Evolutionary conservation across 2,888 invertebrate species (phyloP).

Genomic region (Dysmachus trigonus): DNA sequence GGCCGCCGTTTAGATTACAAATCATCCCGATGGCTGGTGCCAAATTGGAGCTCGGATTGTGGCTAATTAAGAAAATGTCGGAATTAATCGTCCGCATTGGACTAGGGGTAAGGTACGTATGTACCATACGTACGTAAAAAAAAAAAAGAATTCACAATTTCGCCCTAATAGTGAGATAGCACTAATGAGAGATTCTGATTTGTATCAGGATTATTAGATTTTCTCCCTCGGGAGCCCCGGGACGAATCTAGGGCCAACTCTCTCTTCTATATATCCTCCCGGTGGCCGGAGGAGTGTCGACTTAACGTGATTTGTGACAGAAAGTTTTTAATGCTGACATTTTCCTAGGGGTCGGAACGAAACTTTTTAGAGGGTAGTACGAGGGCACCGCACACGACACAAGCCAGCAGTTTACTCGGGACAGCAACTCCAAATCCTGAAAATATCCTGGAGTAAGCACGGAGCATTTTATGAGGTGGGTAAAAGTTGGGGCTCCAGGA

Average conservation of each 20-base stretch:
- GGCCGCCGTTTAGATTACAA: slow-evolving; percentile 45
- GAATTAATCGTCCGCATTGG: slow-evolving; percentile 41
- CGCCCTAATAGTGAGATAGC: slow-evolving; percentile 10
- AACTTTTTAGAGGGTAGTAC: neutral
- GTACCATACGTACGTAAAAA: too few species aligned
- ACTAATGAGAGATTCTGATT: slow-evolving; percentile 41
- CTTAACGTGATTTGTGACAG: neutral
- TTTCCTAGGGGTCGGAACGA: neutral
- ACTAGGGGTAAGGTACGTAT: neutral
- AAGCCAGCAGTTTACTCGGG: neutral
- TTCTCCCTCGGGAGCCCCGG: neutral
- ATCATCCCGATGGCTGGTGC: slow-evolving; percentile 44
- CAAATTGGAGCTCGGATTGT: slow-evolving; percentile 44
- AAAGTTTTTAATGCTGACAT: neutral
- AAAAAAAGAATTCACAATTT: slow-evolving; percentile 5
- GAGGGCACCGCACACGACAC: too few species aligned
- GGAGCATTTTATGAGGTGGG: neutral
- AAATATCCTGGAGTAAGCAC: neutral
- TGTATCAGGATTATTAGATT: slow-evolving; percentile 35
- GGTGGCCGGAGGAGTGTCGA: neutral
- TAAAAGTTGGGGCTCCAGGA: neutral
- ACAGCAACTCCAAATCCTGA: neutral
- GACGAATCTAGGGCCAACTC: neutral
- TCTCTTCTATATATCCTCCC: neutral
- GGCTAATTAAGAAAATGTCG: slow-evolving; percentile 46